These are phyloP conservation scores for Chromoteleia sp. DNA, from an alignment of 2,888 invertebrate genomes.

Conservation along the genomic window DNA sequence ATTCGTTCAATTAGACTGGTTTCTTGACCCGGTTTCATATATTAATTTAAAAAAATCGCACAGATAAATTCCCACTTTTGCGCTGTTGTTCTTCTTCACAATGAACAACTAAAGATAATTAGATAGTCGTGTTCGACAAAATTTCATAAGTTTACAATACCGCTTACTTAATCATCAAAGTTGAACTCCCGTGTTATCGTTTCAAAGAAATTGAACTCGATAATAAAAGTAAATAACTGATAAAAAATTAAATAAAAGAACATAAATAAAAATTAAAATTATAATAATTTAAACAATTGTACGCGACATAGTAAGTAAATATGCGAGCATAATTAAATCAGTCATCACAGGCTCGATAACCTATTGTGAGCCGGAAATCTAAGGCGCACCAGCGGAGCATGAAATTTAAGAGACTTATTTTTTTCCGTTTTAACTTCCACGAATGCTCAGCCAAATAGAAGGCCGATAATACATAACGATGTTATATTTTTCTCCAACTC, in stretches of 20 bases:
- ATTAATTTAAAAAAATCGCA: slow-evolving; percentile 26
- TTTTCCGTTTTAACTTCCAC: slow-evolving; percentile 54
- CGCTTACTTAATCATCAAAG: slow-evolving; percentile 11
- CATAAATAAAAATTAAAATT: not conserved
- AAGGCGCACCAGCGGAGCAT: slow-evolving; percentile 66
- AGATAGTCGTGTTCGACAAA: slow-evolving; percentile 37
- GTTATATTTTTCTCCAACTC: slow-evolving; percentile 21
- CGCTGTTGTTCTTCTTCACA: slow-evolving; percentile 18
- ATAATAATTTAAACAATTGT: not conserved
- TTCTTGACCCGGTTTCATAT: slow-evolving; percentile 47
- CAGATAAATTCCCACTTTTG: slow-evolving; percentile 28
- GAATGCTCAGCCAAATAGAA: slow-evolving; percentile 51
- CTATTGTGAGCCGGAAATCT: slow-evolving; percentile 66
- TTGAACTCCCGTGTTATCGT: not conserved
- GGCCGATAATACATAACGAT: slow-evolving; percentile 44
- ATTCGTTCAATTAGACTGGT: slow-evolving; percentile 3
- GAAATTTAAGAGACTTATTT: slow-evolving; percentile 67
- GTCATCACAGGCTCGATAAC: slow-evolving; percentile 59
- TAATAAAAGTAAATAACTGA: no score
- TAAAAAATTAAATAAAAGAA: no score
- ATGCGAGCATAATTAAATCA: slow-evolving; percentile 61
- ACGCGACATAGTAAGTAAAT: slow-evolving; percentile 6
- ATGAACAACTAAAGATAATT: slow-evolving; percentile 34
- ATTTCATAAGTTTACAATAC: slow-evolving; percentile 11
- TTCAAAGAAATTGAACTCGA: no score